These are phyloP conservation scores for Mormoops blainvillei DNA, from an alignment of 2,113 vertebrate genomes.

Conservation along the genomic window DNA sequence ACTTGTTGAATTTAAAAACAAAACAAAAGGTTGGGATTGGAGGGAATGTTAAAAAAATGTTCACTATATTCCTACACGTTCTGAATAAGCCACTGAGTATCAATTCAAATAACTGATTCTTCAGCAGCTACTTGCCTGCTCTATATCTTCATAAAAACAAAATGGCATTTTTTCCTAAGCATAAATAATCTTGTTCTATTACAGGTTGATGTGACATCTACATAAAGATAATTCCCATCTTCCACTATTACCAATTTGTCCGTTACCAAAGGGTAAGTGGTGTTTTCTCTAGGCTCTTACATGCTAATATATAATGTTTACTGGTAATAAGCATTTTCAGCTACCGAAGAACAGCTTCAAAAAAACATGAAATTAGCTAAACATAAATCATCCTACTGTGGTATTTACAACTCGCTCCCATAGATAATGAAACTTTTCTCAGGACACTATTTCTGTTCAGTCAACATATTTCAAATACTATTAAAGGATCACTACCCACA, in stretches of 20 bases:
- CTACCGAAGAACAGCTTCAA: conserved; percentile 50
- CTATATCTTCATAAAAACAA: conserved; percentile 56
- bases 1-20: conserved; percentile 1
- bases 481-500: conserved; percentile 55
- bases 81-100: conserved; percentile 22
- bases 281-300: conserved; percentile 27
- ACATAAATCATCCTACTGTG: background rate
- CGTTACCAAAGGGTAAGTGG: conserved; percentile 57
- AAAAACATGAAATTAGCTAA: conserved; percentile 52
- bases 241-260: conserved; percentile 23
- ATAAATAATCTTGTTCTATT: conserved; percentile 22
- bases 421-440: conserved; percentile 55
- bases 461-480: conserved; percentile 43
- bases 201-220: conserved; percentile 26
- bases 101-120: conserved; percentile 45
- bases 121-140: background rate
- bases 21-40: background rate
- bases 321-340: conserved; percentile 31
- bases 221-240: conserved; percentile 53
- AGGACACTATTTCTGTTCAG: conserved; percentile 29
- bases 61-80: background rate
- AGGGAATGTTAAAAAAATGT: background rate
- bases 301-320: conserved; percentile 13
- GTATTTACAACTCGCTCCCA: conserved; percentile 23
- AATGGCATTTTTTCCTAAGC: conserved; percentile 32